Evolutionary conservation across 2,888 invertebrate genomes (phyloP), one percentile per base, ranked within the genome.

Genomic region (Hypsopygia costalis): DNA sequence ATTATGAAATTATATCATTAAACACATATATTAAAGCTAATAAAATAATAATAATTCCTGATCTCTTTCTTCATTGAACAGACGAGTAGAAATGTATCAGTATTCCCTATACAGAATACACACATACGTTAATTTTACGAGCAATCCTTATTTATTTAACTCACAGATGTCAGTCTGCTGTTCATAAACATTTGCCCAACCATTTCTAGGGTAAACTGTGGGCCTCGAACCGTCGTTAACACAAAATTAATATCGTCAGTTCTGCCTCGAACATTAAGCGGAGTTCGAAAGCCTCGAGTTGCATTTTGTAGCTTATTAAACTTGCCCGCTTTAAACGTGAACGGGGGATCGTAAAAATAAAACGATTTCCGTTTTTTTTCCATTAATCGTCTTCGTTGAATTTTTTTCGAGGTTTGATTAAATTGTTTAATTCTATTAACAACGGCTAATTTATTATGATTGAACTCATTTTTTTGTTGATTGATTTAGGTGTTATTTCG

Each of bases 201-300:
- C 41, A 49, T 53, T 51, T 52, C n/a, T 33, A 3, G 27, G 11
- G 39, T 43, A 38, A 43, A 25, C 44, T 42, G 12, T 40, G 42
- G 47, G 40, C 39, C 34, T 40, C 40, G 35, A 35, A 47, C 53
- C 53, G 55, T 61, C 51, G 56, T 65, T 63, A 58, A 54, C 54
- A 58, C 45, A 47, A 51, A 61, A 69, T 69, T 58, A 64, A 62
- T 59, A 62, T 58, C 52, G 57, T 48, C 50, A 45, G 51, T 48
- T 44, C 51, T 53, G 51, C 48, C 46, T 43, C 12, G 11, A 31
- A 31, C 10, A 10, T 11, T 12, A 31, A 31, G 10, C 11, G 1
- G 12, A 31, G 31, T 31, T 11, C 2, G 11, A 11, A 11, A 12
- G 7, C 7, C 9, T 12, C 22, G 12, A 31, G 31, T 37, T 37